Evolutionary conservation across 1,140 invertebrate species (phyloP), one percentile per base, ranked within the genome.

Genomic region (Sycophaga agraensis): DNA sequence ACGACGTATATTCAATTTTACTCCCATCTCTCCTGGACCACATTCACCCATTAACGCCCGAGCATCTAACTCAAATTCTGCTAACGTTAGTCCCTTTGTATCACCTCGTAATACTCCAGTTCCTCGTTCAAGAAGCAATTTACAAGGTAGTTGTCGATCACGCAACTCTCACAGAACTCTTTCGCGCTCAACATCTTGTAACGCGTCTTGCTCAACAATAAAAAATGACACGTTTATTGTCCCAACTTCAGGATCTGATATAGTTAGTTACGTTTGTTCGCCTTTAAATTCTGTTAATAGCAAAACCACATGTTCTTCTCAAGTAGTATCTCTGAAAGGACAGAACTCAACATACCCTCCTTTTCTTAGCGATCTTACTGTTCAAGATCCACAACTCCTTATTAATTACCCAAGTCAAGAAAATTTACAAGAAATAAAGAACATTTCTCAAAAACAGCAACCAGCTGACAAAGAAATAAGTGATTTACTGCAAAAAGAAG

Each of bases 1-100:
- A 66, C 82, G 88, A 39, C 87, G 89, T 69, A 89, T 89, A 71
- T 93, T 92, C 73, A 91, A 88, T 74, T 94, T 94, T 71, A 89
- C 89, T 6, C 91, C 90, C 0, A 93, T 93, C 67, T 91, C 90
- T 22, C 90, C 90, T 5, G 85, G 87, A 54, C 85, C 87, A 22
- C 82, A 84, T 70, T 85, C 83, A 4, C 86, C 85, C 17, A 83
- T 82, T 43, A 83, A 78, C 67, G 66, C 69, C 17, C 77, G 72
- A 35, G 76, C 80, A 31, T 83, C 81, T 4, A 83, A 82, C 68
- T 84, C 73, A 65, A 86, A 75, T 57, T 83, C 82, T 26, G 82
- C 84, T 2, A 84, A 82, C 56, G 86, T 86, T n/a, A 91, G 89
- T 73, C 91, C 91, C 2, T 94, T 94, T 73, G 90, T 93, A 2